Conservation (phyloP, 2,888 invertebrate genomes). For the Siphlonurus alternatus region DNA sequence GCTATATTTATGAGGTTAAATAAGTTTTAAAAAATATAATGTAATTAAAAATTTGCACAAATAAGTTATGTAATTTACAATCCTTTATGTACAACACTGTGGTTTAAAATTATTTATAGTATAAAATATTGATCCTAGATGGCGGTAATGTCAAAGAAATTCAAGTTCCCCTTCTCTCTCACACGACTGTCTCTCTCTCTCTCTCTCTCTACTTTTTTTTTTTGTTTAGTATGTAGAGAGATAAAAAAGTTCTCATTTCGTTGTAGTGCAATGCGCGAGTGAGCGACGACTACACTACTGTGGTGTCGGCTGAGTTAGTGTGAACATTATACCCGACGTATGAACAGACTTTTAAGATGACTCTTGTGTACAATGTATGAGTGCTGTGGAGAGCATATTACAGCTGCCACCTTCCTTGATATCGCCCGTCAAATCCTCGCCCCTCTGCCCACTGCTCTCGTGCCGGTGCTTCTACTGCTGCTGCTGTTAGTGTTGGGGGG, state of each 20-base stretch:
- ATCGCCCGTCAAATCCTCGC: slow-evolving; percentile 6
- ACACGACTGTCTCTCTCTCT: not conserved
- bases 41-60: too few relatives aligned
- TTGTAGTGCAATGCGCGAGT: too few relatives aligned
- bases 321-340: too few relatives aligned
- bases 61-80: too few relatives aligned
- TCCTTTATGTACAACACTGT: too few relatives aligned
- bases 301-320: too few relatives aligned
- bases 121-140: not conserved
- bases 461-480: not conserved
- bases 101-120: too few relatives aligned
- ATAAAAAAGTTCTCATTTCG: not conserved
- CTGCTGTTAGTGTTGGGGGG: too few relatives aligned
- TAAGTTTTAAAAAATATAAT: too few relatives aligned
- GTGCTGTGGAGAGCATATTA: slow-evolving; percentile 11
- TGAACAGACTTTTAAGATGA: not conserved
- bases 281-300: too few relatives aligned
- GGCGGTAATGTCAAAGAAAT: not conserved
- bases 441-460: not conserved
- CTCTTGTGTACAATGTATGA: slow-evolving; percentile 10
- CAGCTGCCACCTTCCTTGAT: slow-evolving; percentile 7
- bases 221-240: not conserved
- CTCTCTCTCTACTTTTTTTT: not conserved
- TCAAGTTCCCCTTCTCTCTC: not conserved
- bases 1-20: too few relatives aligned